Base-by-base conservation (phyloP, 2,113 vertebrate genomes). In the Platichthys stellatus region DNA sequence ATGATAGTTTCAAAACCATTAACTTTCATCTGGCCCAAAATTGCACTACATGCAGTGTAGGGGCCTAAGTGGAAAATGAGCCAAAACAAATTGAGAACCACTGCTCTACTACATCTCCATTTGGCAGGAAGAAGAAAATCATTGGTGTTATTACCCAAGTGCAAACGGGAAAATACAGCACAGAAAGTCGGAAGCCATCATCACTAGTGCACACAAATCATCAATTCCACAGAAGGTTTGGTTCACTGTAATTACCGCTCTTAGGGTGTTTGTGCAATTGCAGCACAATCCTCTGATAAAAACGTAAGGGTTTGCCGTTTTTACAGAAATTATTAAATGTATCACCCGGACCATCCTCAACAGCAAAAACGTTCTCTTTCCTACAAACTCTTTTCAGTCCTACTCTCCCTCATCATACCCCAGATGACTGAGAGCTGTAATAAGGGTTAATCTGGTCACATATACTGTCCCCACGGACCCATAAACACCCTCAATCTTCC, bases 261-360 rank as follows among this genome's bases (percentile, higher is more conserved):
- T 35, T 0, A 6, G 47, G 51, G 15, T 47, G 57, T 74, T 62
- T 61, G 10, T 35, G 17, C 8, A 17, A 12, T 23, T 45, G 14
- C n/a, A 63, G 35, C 61, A 56, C 35, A 70, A 3, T 21, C 11
- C 20, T 40, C 59, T 45, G 24, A 53, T 45, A 35, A 51, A 40
- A 56, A 23, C 38, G 17, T 17, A 24, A 14, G 28, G 56, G 64
- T 49, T 15, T 43, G 31, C 35, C 47, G 17, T 24, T 63, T 73
- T 65, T 26, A 66, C n/a, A 60, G n/a, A 47, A 62, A 56, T 11
- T 11, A 57, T 76, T 70, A 78, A 76, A 57, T 73, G 21, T 35
- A 76, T 76, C 69, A 74, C 15, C 69, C 3, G 26, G 53, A 31
- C 2, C 12, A 45, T 24, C 35, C 21, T 49, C 43, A 69, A 57